Base-by-base conservation (phyloP, 2,888 invertebrate species). In the Mylabris sibirica region DNA sequence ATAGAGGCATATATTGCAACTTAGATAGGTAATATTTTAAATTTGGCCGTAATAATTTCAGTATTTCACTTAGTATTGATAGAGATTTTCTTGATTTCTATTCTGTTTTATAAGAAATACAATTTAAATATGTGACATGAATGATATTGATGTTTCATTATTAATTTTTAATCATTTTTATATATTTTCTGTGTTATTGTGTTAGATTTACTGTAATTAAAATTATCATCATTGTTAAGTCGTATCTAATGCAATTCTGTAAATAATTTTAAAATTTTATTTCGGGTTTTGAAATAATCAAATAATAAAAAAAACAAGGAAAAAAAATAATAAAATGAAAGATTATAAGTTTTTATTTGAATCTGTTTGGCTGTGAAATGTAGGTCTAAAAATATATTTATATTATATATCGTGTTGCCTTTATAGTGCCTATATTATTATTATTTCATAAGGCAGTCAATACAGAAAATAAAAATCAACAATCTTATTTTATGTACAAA, bases 331-430 rank as follows among this genome's bases (percentile, higher is more conserved):
- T 30, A 30, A 30, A 30, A 30, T 30, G 6, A 44, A 44, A 44
- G 3, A 44, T 44, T 17, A 44, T 8, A 17, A 44, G 44, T 44
- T 69, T 69, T 73, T 74, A 76, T 72, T 75, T 77, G 66, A 73
- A 72, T 78, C 76, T 79, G 79, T 81, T 80, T 79, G 82, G 81
- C 82, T 82, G 82, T 82, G 82, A 82, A 78, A 62, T 74, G 73
- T 74, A 72, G 72, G 73, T 76, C 73, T 76, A 74, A 71, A 72
- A 71, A 22, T 22, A 22, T 6, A 22, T n/a, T n/a, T n/a, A 53
- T 12, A 17, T 44, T 22, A 60, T 72, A 63, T 72, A 72, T 70
- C 68, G 63, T 64, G 72, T 72, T 75, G 73, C 75, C 75, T 75
- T 73, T 67, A 64, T 67, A 71, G 73, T 73, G 73, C 75, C 75